A percentile compares a stretch with the other conserved stretches of the same genome.
Evolutionary conservation across 2,113 vertebrate genomes (phyloP).

Genomic region (Amblyornis subalaris): DNA sequence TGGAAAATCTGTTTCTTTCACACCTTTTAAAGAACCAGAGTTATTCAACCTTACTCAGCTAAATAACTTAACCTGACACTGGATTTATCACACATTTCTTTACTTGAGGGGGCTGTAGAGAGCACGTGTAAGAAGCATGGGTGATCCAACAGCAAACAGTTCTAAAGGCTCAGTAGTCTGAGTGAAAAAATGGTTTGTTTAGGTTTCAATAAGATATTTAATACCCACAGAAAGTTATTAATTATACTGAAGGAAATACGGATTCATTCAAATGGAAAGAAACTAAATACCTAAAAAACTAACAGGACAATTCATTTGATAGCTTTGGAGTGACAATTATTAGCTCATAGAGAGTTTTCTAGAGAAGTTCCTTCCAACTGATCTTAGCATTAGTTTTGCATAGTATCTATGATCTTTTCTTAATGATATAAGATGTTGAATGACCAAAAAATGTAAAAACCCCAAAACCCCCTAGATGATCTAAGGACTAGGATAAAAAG

Average conservation of each 20-base stretch:
- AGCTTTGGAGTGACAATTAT: neutral
- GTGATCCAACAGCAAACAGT: neutral
- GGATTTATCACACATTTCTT: neutral
- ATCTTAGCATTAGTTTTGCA: neutral
- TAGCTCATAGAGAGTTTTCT: neutral
- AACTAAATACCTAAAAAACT: neutral
- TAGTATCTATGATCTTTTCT: neutral
- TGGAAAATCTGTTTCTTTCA: neutral
- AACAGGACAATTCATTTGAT: neutral
- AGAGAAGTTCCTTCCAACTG: neutral
- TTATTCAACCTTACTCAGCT: neutral
- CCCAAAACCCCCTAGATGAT: rapidly evolving
- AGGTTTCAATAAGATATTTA: neutral
- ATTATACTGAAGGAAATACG: neutral
- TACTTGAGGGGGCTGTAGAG: neutral
- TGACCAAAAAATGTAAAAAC: neutral
- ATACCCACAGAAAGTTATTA: neutral
- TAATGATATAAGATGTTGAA: neutral
- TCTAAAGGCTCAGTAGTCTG: rapidly evolving
- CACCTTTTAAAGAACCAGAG: neutral
- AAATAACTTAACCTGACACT: neutral
- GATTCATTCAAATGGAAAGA: neutral
- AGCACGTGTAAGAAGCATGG: neutral
- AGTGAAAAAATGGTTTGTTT: neutral
- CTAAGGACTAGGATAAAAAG: neutral